A percentile compares a stretch with the other conserved stretches of the same genome.
phyloP scores from a whole-genome alignment of 2,888 invertebrate genomes.

The Cheiracanthium punctorium region DNA sequence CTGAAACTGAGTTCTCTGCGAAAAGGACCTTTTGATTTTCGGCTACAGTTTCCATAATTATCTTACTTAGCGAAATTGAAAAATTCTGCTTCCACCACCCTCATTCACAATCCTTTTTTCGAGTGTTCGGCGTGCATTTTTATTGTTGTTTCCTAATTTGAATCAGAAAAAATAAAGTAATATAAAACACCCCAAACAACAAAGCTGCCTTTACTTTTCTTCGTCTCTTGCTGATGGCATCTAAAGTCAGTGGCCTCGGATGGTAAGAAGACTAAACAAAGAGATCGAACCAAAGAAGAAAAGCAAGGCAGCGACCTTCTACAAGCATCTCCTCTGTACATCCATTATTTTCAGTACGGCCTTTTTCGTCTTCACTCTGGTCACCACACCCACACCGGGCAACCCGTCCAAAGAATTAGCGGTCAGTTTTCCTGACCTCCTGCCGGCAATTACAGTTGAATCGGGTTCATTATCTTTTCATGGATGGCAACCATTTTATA shows the following conservation, averaged over 20 bases:
- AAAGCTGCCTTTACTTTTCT: not conserved
- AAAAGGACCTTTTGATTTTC: too few species aligned
- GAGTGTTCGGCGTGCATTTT: not conserved
- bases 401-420: constrained; percentile 22
- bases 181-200: not conserved
- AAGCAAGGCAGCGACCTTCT: constrained; percentile 34
- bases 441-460: not conserved
- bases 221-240: constrained; percentile 15
- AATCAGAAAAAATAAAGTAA: not conserved
- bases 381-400: constrained; percentile 46
- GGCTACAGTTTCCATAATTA: too few species aligned
- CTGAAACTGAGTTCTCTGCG: too few species aligned
- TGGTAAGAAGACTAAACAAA: constrained; percentile 6
- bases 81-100: not conserved
- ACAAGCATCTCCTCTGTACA: not conserved
- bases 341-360: constrained; percentile 21
- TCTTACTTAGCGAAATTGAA: not conserved
- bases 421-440: not conserved
- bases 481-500: not conserved
- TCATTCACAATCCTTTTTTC: not conserved
- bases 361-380: not conserved
- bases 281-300: constrained; percentile 11
- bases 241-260: constrained; percentile 8
- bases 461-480: not conserved
- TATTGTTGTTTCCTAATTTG: not conserved